Percentiles rank a stretch among this genome's conserved stretches.
phyloP scores from a whole-genome alignment of 2,797 vertebrate genomes.

The Gila robusta region DNA sequence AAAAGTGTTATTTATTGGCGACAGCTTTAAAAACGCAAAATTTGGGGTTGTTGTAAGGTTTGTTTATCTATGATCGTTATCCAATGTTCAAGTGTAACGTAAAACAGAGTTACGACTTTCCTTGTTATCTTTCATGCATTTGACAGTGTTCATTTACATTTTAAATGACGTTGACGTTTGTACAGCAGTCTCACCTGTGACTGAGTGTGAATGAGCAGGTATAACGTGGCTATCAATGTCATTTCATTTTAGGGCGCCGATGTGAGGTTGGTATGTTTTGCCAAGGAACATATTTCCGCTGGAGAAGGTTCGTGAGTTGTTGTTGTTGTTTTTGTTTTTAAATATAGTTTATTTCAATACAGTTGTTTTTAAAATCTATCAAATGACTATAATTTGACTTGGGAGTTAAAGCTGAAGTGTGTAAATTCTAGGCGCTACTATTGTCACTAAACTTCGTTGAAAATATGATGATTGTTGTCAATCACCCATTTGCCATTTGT shows the following conservation, averaged over 20 bases:
- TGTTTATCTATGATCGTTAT: not conserved
- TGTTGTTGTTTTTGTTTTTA: not conserved
- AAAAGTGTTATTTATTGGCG: not conserved
- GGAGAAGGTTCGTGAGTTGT: constrained; percentile 26
- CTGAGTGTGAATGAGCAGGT: not conserved
- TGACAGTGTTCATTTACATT: not conserved
- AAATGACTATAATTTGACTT: not conserved
- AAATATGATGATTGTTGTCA: too few relatives aligned
- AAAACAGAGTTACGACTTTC: not conserved
- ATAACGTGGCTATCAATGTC: not conserved
- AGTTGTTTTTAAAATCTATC: not conserved
- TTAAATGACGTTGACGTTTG: not conserved
- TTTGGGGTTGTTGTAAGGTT: not conserved
- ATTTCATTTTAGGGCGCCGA: constrained; percentile 16
- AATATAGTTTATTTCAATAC: not conserved
- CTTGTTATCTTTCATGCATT: not conserved
- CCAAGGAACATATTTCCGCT: constrained; percentile 16
- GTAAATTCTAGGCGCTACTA: too few relatives aligned
- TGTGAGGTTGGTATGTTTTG: constrained; percentile 52
- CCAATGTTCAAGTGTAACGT: not conserved
- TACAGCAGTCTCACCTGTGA: not conserved
- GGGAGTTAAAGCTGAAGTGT: not conserved
- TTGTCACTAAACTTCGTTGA: not conserved
- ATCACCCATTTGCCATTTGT: too few relatives aligned
- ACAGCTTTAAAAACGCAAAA: not conserved